phyloP scores from a whole-genome alignment of 2,888 invertebrate genomes.

The Synergus umbraculus region DNA sequence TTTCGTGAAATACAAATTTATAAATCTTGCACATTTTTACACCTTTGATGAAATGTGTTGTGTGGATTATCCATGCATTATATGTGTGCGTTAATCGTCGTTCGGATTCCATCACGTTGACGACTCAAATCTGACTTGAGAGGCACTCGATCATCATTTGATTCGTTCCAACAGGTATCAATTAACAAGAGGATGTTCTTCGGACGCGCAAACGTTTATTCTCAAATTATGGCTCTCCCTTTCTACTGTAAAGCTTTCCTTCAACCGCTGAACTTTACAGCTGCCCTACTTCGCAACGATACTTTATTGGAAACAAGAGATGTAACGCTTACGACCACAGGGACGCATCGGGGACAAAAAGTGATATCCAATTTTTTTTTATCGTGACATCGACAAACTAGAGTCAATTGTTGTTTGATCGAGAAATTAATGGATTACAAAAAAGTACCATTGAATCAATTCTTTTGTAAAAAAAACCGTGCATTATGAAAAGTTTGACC shows the following conservation, averaged over 20 bases:
- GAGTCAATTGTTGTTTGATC: not conserved
- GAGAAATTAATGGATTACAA: not conserved
- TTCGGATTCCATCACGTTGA: not conserved
- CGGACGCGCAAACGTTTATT: not conserved
- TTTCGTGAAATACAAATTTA: not conserved
- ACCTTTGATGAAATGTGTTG: not conserved
- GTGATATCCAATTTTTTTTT: not conserved
- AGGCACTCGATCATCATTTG: conserved; percentile 12
- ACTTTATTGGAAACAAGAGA: not conserved
- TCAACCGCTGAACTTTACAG: conserved; percentile 1
- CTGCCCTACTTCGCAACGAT: conserved; percentile 2
- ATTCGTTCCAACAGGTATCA: conserved; percentile 8
- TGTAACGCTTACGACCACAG: not conserved
- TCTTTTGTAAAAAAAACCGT: not conserved
- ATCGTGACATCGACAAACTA: not conserved
- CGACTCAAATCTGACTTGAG: not conserved
- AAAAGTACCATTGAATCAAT: not conserved
- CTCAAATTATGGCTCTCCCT: conserved; percentile 5
- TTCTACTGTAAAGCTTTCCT: not conserved
- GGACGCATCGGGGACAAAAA: not conserved
- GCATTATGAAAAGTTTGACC: not conserved
- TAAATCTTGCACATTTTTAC: not conserved
- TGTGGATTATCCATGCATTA: not conserved
- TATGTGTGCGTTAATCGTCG: not conserved
- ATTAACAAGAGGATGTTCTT: conserved; percentile 5